A percentile compares a stretch with the other conserved stretches of the same genome.
Conservation (phyloP, 2,113 vertebrate species). For the Ammodytes marinus region DNA sequence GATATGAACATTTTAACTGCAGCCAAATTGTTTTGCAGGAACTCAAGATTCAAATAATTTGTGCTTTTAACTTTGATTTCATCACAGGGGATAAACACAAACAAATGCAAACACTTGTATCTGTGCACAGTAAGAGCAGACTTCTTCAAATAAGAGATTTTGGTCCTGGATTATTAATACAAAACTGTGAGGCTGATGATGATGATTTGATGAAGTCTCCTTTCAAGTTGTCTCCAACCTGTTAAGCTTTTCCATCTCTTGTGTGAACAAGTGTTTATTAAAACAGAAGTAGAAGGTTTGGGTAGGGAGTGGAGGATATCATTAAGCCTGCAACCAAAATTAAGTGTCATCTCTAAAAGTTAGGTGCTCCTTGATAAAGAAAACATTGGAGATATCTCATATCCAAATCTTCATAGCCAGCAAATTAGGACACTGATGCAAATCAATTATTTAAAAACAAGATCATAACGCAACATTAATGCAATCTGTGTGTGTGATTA, state of each 20-base stretch:
- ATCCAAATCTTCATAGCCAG: constrained; percentile 9
- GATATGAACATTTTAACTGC: constrained; percentile 17
- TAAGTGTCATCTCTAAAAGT: constrained; percentile 23
- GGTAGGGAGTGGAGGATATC: not conserved
- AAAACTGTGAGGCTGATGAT: not conserved
- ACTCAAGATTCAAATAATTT: not conserved
- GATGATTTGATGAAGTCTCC: not conserved
- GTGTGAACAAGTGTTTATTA: constrained; percentile 38
- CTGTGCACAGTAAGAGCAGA: not conserved
- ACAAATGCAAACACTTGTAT: constrained; percentile 12
- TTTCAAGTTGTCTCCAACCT: constrained; percentile 19
- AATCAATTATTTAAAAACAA: constrained; percentile 68
- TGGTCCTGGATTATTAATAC: not conserved
- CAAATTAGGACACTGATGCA: constrained; percentile 57
- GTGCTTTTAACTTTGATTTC: constrained; percentile 10
- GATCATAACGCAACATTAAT: constrained; percentile 67
- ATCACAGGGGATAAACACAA: constrained; percentile 12
- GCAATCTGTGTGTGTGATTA: constrained; percentile 76
- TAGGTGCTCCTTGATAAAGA: not conserved
- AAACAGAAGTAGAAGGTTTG: constrained; percentile 2
- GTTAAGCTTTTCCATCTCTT: not conserved
- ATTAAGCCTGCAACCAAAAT: constrained; percentile 19
- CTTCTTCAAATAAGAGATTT: not conserved
- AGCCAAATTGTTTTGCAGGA: not conserved
- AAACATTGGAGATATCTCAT: constrained; percentile 6